Evolutionary conservation across 2,888 invertebrate species (phyloP), one percentile per base, ranked within the genome.

Genomic region (Lasius platythorax): DNA sequence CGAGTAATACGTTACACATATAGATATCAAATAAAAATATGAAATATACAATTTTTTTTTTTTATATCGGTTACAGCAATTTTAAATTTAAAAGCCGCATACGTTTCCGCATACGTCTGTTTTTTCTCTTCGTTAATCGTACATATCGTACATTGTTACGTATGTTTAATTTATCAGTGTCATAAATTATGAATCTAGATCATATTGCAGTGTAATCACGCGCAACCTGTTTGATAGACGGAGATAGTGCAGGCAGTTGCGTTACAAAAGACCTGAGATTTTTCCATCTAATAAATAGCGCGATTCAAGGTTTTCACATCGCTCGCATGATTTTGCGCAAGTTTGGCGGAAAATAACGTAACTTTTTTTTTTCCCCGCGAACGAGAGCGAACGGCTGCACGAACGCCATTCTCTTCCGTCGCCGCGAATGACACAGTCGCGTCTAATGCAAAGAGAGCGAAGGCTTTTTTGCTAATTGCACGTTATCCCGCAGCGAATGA

Each of bases 401-500:
- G 37, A 15, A 11, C 23, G 64, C 23, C 78, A 58, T 70, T 72
- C 61, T 61, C 61, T 70, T 56, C 72, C 15, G 33, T 61, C 53
- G 61, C 61, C 58, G 61, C 46, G 79, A 72, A 72, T 81, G 72
- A 81, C 79, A 81, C 61, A 81, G 61, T 81, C 72, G 79, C 72
- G 70, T 72, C 72, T 72, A 63, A 81, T 72, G 61, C 79, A 72
- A 72, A n/a, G 33, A 58, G 79, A 63, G 67, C 78, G 68, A 23
- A 63, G 40, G 28, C 61, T 72, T 72, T 79, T 81, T 81, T 81
- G 79, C 72, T 81, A 81, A 81, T 81, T 72, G 79, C 61, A 61
- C 72, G 72, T 61, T 81, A 61, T 81, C 72, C 61, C 79, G 61
- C 37, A 61, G 79, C 72, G 79, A 81, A 72, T 78, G 56, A 23